Base-by-base conservation (phyloP, 2,113 vertebrate genomes). In the Nannospalax galili region DNA sequence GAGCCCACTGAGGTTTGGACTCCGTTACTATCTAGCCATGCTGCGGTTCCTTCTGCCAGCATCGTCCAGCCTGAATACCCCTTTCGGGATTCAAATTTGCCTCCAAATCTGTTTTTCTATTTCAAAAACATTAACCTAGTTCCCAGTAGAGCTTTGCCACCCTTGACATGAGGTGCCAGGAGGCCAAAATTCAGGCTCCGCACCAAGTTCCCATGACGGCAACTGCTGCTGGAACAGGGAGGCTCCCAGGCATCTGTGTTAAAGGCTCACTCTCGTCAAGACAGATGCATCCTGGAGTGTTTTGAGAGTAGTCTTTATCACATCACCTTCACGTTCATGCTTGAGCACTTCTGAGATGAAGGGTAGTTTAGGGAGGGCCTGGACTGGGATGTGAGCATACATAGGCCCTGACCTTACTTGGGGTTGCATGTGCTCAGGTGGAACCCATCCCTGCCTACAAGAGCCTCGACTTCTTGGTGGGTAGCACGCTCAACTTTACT, bases 401-500 rank as follows among this genome's bases (percentile, higher is more conserved):
- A 35, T 10, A 42, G 64, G n/a, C 42, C 81, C 35, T 3, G 9
- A 65, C n/a, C 64, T 40, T 7, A 11, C 1, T 8, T 17, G 20
- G 67, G 26, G 32, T 72, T 2, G 28, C 22, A 35, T 37, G 37
- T 90, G 85, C 86, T 32, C n/a, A 3, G 52, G 64, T 30, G 88
- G 42, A 35, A 56, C 42, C 37, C 8, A 0, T 65, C 52, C 37
- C 74, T 30, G 35, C 35, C 24, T 26, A 4, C 3, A 64, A 58
- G 72, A 32, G 78, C 64, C 92, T 60, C 0, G 84, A 90, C 77
- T 73, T 58, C 75, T 74, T 45, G 9, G 79, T 82, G 82, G 93
- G 69, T 32, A 58, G 77, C 72, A 28, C 2, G 35, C 77, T 87
- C 70, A 45, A 82, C 90, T 79, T 74, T 94, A 97, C 97, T 98